Evolutionary conservation across 2,113 vertebrate species (phyloP), one percentile per base, ranked within the genome.

Genomic region (Geothlypis trichas): DNA sequence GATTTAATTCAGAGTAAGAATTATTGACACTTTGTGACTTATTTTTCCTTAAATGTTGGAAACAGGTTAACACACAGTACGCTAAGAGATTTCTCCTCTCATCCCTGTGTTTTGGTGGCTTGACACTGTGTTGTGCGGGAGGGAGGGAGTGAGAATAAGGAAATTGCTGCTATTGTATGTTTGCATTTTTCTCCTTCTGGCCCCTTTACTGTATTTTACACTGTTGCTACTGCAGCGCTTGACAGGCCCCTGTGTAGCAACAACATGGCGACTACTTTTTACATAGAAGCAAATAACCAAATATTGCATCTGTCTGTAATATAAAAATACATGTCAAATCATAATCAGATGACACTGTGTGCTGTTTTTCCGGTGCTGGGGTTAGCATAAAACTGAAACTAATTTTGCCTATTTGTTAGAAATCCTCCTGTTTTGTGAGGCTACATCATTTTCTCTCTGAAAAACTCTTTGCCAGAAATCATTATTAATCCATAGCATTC

Each of bases 1-100:
- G 99, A 97, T 99, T 99, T 98, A 99, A 99, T 98, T 99, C 99
- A 87, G 99, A 99, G 99, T 99, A 99, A 99, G 99, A 85, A 96
- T 86, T 44, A 39, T 42, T 72, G 85, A 31, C 87, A 9, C 19
- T 96, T 91, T 72, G 80, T 63, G 87, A 75, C 57, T 97, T 93
- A 15, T 87, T 95, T 94, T 58, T 76, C 30, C 18, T 71, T 58
- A 78, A 74, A 71, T 46, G 27, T 75, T 91, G 83, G 74, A 49
- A 89, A 26, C 84, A 69, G 90, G 46, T 93, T 92, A 72, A 31
- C 20, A 13, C 41, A 31, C 31, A 1, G n/a, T 13, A 55, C 17
- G 31, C 30, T 67, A 15, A 72, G n/a, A 26, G 27, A 62, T 68
- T 54, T 66, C 63, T 77, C 5, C 44, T 84, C 49, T 61, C 67